Percentiles rank a stretch among this genome's conserved stretches.
Evolutionary conservation across 2,797 vertebrate genomes (phyloP).

Genomic region (Microctenopoma lineatum): DNA sequence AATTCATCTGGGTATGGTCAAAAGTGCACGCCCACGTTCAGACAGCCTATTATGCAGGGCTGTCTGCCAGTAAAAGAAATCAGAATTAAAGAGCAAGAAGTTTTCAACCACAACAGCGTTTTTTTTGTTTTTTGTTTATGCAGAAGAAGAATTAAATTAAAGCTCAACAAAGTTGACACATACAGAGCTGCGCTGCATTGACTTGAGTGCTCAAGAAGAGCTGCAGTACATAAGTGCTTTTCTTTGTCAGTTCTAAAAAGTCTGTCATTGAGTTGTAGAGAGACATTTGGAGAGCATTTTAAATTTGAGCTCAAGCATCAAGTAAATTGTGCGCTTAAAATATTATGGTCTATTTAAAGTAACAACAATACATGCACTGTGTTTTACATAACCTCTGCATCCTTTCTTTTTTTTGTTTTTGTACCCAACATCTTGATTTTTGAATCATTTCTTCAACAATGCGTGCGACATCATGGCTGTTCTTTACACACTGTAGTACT

Average conservation of each 20-base stretch:
- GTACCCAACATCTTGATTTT: not conserved
- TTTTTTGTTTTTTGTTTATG: constrained; percentile 28
- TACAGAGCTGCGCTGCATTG: not conserved
- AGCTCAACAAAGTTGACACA: constrained; percentile 18
- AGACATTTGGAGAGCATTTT: constrained; percentile 3
- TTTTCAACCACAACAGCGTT: constrained; percentile 24
- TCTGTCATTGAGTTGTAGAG: not conserved
- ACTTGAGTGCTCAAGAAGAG: constrained; percentile 10
- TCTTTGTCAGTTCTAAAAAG: not conserved
- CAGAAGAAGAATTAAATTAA: constrained; percentile 16
- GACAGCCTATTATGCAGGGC: constrained; percentile 20
- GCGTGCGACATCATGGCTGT: not conserved
- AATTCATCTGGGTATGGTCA: constrained; percentile 47
- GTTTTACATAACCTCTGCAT: not conserved
- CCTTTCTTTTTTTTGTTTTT: no score
- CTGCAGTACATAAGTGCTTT: not conserved
- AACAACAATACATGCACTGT: no score
- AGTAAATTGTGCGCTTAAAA: not conserved
- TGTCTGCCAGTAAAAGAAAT: constrained; percentile 40
- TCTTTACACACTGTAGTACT: not conserved
- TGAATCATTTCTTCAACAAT: not conserved
- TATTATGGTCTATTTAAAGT: not conserved
- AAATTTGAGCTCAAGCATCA: not conserved
- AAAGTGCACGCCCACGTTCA: constrained; percentile 43
- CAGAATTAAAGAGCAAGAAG: constrained; percentile 25